Evolutionary conservation across 2,113 vertebrate species (phyloP).

Genomic region (Esox niger): DNA sequence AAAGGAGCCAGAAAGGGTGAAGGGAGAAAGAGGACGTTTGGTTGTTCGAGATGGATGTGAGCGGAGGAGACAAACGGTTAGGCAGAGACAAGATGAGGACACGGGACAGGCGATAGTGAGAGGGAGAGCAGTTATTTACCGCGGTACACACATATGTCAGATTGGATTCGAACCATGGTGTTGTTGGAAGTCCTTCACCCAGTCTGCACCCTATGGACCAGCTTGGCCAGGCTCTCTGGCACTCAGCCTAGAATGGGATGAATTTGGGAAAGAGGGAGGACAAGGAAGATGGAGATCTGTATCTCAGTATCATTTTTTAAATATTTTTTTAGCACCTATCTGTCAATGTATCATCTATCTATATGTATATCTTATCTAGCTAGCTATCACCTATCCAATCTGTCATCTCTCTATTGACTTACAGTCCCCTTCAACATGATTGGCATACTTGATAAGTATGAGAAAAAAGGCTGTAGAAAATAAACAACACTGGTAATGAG

Average conservation of each 20-base stretch:
- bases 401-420: no score
- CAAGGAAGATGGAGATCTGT: conserved; percentile 19
- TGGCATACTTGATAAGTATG: no score
- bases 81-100: background rate
- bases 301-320: no score
- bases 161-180: background rate
- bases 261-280: conserved; percentile 46
- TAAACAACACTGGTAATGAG: no score
- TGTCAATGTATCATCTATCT: conserved; percentile 1
- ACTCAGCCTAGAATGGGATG: conserved; percentile 57
- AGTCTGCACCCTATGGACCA: conserved; percentile 26
- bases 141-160: background rate
- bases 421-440: no score
- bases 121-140: background rate
- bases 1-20: background rate
- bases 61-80: background rate
- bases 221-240: conserved; percentile 55
- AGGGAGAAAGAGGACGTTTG: background rate
- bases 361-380: background rate
- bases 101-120: background rate
- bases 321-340: background rate
- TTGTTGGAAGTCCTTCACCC: background rate
- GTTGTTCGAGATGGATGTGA: background rate
- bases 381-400: no score
- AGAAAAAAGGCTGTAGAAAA: no score